Conservation (phyloP, 92 coral and sea anemone genomes). For the Pocillopora grandis region DNA sequence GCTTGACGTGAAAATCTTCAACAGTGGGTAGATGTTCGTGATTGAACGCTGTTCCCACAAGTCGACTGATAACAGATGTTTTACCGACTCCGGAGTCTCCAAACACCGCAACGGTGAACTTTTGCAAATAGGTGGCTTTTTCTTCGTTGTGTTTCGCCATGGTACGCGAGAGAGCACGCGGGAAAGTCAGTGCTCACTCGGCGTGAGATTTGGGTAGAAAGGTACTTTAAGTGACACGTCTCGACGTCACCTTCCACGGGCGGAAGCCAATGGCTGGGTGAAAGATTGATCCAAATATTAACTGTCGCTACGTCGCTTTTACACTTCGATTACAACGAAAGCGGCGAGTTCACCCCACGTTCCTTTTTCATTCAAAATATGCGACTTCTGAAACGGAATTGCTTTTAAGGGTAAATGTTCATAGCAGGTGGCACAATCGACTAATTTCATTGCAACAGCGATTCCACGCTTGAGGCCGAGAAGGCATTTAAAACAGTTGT, state of each 20-base stretch:
- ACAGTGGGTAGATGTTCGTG: constrained; percentile 78
- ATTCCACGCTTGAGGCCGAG: constrained; percentile 12
- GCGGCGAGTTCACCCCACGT: too few relatives aligned
- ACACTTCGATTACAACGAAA: too few relatives aligned
- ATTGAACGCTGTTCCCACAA: constrained; percentile 68
- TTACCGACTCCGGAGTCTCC: constrained; percentile 93
- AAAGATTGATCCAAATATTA: too few relatives aligned
- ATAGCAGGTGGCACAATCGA: background rate
- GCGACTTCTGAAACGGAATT: too few relatives aligned
- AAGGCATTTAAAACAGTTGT: background rate
- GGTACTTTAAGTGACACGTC: too few relatives aligned
- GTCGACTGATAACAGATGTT: constrained; percentile 76
- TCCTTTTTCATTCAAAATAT: too few relatives aligned
- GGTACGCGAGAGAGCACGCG: background rate
- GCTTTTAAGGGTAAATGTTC: too few relatives aligned
- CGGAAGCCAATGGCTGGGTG: too few relatives aligned
- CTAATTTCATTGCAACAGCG: background rate
- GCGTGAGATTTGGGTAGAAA: too few relatives aligned
- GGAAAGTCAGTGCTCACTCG: too few relatives aligned
- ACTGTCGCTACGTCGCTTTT: too few relatives aligned
- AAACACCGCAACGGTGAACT: constrained; percentile 83
- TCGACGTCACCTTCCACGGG: too few relatives aligned
- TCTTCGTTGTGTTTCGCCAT: constrained; percentile 38
- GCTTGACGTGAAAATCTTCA: constrained; percentile 86
- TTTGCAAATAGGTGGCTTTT: constrained; percentile 45